phyloP scores from a whole-genome alignment of 2,113 vertebrate species.

The Oxyura jamaicensis region DNA sequence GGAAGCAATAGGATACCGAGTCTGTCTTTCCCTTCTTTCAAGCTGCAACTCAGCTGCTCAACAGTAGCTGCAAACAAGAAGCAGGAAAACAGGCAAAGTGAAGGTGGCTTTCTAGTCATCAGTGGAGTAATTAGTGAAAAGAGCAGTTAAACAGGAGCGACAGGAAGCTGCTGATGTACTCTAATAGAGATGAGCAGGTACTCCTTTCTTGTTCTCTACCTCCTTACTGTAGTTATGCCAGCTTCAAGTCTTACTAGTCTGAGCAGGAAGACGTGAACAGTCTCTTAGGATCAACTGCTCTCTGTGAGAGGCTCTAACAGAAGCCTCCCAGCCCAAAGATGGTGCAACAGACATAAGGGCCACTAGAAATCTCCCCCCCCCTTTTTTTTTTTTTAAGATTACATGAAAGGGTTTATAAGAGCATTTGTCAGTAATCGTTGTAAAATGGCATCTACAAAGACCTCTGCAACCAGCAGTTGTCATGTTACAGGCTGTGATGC shows the following conservation, averaged over 20 bases:
- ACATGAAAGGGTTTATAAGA: background rate
- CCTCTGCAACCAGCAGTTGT: background rate
- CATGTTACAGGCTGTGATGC: background rate
- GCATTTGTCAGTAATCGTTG: background rate
- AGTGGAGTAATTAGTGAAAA: background rate
- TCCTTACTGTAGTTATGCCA: background rate
- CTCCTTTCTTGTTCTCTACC: background rate
- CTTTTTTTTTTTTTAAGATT: background rate
- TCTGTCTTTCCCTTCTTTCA: background rate
- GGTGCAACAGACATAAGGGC: background rate
- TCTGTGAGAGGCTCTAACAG: background rate
- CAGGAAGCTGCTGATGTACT: background rate
- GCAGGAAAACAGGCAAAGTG: background rate
- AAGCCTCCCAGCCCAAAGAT: background rate
- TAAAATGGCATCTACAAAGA: accelerated
- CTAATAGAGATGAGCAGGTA: background rate
- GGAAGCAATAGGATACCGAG: background rate
- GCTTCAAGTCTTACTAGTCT: background rate
- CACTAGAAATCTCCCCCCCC: background rate
- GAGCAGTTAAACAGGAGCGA: background rate
- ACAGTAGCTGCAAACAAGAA: background rate
- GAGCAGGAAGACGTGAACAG: background rate
- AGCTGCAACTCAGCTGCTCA: background rate
- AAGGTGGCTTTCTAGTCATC: background rate
- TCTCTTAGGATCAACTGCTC: background rate